phyloP scores from a whole-genome alignment of 2,888 invertebrate species.

The Harpalus rubripes region DNA sequence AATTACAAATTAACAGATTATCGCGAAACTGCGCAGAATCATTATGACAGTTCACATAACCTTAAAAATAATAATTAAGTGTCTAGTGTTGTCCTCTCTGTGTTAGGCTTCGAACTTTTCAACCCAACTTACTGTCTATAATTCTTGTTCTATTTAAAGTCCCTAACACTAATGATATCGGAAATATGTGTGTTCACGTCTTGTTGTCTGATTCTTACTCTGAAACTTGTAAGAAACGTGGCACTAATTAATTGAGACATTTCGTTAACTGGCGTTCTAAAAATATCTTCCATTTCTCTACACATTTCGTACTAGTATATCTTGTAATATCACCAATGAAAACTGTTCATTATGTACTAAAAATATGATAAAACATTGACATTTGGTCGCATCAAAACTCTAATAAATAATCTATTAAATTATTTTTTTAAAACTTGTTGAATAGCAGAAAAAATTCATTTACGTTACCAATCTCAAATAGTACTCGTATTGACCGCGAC shows the following conservation, averaged over 20 bases:
- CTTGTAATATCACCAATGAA: background rate
- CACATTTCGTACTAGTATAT: background rate
- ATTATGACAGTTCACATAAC: too few relatives aligned
- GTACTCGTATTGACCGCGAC: too few relatives aligned
- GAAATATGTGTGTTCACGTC: constrained; percentile 56
- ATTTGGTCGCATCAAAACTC: too few relatives aligned
- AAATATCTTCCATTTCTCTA: constrained; percentile 41
- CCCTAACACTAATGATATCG: constrained; percentile 1
- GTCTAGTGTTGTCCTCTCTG: too few relatives aligned
- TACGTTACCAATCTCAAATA: too few relatives aligned
- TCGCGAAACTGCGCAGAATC: too few relatives aligned
- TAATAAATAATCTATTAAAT: too few relatives aligned
- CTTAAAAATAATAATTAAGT: too few relatives aligned
- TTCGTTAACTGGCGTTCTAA: constrained; percentile 41
- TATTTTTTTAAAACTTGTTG: too few relatives aligned
- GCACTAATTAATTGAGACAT: constrained; percentile 60
- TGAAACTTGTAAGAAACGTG: constrained; percentile 37
- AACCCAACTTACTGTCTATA: background rate
- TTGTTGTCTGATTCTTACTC: constrained; percentile 46
- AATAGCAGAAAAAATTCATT: too few relatives aligned
- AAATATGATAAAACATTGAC: background rate
- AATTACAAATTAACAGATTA: too few relatives aligned
- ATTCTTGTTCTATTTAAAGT: constrained; percentile 10
- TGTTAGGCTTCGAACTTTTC: too few relatives aligned
- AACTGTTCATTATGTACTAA: background rate